These are phyloP conservation scores for Aporrectodea caliginosa DNA, from an alignment of 1,140 invertebrate genomes.

Conservation along the genomic window DNA sequence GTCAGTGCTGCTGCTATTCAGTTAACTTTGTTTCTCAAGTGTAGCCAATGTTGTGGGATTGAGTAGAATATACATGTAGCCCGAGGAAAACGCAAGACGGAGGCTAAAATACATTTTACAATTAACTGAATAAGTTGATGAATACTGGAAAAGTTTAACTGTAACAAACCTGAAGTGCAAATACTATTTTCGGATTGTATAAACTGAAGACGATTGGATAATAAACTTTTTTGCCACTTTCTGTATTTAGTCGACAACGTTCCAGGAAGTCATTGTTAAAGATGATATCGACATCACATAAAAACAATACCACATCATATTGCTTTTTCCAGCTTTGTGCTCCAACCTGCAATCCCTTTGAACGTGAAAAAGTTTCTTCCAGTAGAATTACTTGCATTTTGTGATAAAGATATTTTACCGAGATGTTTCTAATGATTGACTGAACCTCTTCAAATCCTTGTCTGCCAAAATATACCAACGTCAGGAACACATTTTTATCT, in stretches of 20 bases:
- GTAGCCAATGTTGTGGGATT: too few species aligned
- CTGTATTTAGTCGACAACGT: conserved; percentile 64
- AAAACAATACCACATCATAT: conserved; percentile 66
- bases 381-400: conserved; percentile 68
- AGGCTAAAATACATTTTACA: too few species aligned
- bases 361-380: conserved; percentile 74
- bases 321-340: conserved; percentile 57
- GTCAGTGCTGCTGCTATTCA: too few species aligned
- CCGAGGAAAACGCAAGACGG: too few species aligned
- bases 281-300: conserved; percentile 78
- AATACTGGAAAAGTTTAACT: too few species aligned
- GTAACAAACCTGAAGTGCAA: not conserved
- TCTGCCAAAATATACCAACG: conserved; percentile 74
- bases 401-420: conserved; percentile 51
- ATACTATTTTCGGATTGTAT: conserved; percentile 72
- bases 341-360: conserved; percentile 71
- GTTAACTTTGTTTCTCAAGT: too few species aligned
- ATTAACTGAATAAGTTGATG: too few species aligned
- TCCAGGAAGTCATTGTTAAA: conserved; percentile 75
- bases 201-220: conserved; percentile 80
- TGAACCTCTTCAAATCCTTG: conserved; percentile 60
- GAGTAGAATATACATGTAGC: too few species aligned
- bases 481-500: conserved; percentile 67
- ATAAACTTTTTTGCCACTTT: conserved; percentile 69
- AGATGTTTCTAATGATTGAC: conserved; percentile 57